A percentile compares a stretch with the other conserved stretches of the same genome.
phyloP scores from a whole-genome alignment of 30 jellyfish, hydroid and myxozoan genomes.

The Morbakka virulenta region DNA sequence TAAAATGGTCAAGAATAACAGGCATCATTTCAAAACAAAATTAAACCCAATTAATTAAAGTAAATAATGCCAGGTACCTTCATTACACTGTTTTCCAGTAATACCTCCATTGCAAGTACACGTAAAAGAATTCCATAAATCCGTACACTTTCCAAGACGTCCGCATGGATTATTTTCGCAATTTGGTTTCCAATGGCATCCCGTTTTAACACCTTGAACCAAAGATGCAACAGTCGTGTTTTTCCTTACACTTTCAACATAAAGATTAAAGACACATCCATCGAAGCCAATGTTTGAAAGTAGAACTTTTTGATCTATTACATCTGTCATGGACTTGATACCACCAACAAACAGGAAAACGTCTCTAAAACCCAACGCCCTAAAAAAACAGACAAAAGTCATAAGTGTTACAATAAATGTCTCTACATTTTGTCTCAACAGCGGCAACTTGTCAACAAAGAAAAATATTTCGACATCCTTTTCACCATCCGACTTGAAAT shows the following conservation, averaged over 20 bases:
- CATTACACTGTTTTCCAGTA: slow-evolving; percentile 55
- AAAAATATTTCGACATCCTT: too few species aligned
- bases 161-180: slow-evolving; percentile 51
- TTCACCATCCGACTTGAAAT: too few species aligned
- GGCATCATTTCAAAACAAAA: too few species aligned
- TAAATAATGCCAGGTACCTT: too few species aligned
- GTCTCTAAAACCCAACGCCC: too few species aligned
- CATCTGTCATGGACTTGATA: slow-evolving; percentile 20
- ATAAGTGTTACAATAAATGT: too few species aligned
- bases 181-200: slow-evolving; percentile 53
- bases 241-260: slow-evolving; percentile 20
- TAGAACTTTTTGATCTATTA: slow-evolving; percentile 26
- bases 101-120: slow-evolving; percentile 73
- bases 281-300: slow-evolving; percentile 44
- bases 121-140: slow-evolving; percentile 57
- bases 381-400: too few species aligned
- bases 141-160: slow-evolving; percentile 51
- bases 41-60: too few species aligned
- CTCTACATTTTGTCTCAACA: too few species aligned
- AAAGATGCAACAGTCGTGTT: slow-evolving; percentile 16
- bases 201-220: slow-evolving; percentile 39
- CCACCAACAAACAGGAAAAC: slow-evolving; percentile 17
- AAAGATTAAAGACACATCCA: slow-evolving; percentile 62
- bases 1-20: too few species aligned
- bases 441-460: too few species aligned